Base-by-base conservation (phyloP, 2,888 invertebrate genomes). In the Zhengitettix transpicula region DNA sequence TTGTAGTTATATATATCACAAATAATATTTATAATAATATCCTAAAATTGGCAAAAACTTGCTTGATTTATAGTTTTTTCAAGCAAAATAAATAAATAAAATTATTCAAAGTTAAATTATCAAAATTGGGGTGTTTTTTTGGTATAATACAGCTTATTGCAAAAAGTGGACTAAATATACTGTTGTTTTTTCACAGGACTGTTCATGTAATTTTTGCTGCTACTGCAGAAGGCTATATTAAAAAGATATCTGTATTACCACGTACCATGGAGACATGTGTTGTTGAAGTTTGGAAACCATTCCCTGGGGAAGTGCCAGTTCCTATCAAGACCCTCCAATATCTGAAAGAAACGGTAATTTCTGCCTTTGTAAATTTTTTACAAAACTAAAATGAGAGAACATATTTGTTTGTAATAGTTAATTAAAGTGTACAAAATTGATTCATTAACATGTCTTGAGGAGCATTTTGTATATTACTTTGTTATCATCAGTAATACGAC, bases 181-280 rank as follows among this genome's bases (percentile, higher is more conserved):
- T 28, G 7, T 28, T 2, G 3, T n/a, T 47, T 52, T 61, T 40
- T 65, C 63, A 9, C 64, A 68, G 70, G 28, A 68, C 78, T 54
- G 82, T 91, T 53, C 84, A 87, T 58, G 84, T 94, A 0, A 75
- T 93, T 9, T 95, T 87, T 70, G 84, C 91, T 42, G 85, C 90
- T 1, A 92, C 89, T 1, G 78, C 79, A 40, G 79, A 80, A 3
- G 89, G 89, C 1, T 73, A 82, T 44, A 81, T 95, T 16, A 82
- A 89, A 68, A 95, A 95, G 73, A 77, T 94, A 67, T 82, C 87
- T 0, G 79, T 90, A 11, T 73, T 89, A 63, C 87, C 89, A 0
- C 73, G 78, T 40, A 77, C 81, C 0, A 80, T 81, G 59, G 81
- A 84, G 63, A 82, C 90, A 0, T 96, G 95, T 69, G 75, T 93